Base-by-base conservation (phyloP, 1,140 invertebrate species). In the Spodoptera litura region DNA sequence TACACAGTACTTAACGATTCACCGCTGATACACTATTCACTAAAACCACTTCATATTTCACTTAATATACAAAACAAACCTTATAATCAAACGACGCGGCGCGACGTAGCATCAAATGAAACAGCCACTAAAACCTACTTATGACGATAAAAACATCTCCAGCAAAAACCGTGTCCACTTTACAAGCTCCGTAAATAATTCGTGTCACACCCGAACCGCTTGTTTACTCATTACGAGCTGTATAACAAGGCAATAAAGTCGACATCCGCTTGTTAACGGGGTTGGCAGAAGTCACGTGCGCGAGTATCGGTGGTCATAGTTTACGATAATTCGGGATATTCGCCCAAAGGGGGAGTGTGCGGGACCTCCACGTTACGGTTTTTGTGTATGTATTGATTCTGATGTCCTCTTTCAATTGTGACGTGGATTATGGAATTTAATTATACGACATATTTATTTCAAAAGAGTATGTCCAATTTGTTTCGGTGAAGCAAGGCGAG, bases 291-390 rank as follows among this genome's bases (percentile, higher is more conserved):
- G 79, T 80, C 79, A 80, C 79, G 79, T 80, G 70, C 71, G 35
- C 31, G 55, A 51, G 66, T 66, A 76, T 72, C 66, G 68, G 66
- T 66, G 66, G 10, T 44, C 61, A 66, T 77, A 77, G 79, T 77
- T 80, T 80, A 77, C 79, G 79, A 77, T 80, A 80, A 73, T 80
- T 80, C 74, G 58, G 71, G 49, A 79, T 71, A 79, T 79, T 56
- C 15, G 59, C 70, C 25, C 52, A 6, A 6, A 52, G 38, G 64
- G 53, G 68, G 27, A 38, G 15, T 15, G 62, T 31, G 12, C 59
- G 35, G 35, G 38, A 44, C 38, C 9, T 44, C 31, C 15, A 5
- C 15, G 25, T 25, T 31, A 8, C 11, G 25, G 49, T 62, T 53
- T 55, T 15, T 76, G 13, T 62, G 10, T 44, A 10, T 44, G 38